Conservation (phyloP, 1,140 invertebrate genomes). For the Sesamia nonagrioides region DNA sequence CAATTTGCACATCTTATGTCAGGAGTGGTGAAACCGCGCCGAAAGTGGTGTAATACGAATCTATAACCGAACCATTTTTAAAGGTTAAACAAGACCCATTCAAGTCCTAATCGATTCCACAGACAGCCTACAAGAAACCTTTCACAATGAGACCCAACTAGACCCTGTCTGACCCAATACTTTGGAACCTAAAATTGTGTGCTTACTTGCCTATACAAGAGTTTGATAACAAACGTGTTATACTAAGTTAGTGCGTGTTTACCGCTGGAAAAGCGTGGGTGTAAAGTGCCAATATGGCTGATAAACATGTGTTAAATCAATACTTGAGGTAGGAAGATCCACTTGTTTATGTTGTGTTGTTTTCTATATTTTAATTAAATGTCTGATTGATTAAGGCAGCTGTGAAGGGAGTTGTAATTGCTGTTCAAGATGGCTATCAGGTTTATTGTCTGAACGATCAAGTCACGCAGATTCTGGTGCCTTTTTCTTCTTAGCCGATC, state of each 20-base stretch:
- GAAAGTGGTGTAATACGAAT: too few relatives aligned
- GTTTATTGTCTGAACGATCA: too few relatives aligned
- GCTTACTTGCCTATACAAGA: slow-evolving; percentile 4
- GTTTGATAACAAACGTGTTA: background rate
- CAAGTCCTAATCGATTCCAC: background rate
- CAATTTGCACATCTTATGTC: too few relatives aligned
- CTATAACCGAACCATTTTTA: too few relatives aligned
- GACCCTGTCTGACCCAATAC: slow-evolving; percentile 12
- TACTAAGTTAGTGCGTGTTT: background rate
- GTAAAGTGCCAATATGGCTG: slow-evolving; percentile 29
- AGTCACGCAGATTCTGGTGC: too few relatives aligned
- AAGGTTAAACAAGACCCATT: background rate
- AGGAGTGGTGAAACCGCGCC: too few relatives aligned
- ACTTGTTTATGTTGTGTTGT: too few relatives aligned
- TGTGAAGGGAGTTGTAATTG: too few relatives aligned
- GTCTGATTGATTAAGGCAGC: too few relatives aligned
- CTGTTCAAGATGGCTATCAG: too few relatives aligned
- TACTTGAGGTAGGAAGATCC: slow-evolving; percentile 1
- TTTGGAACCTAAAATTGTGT: slow-evolving; percentile 6
- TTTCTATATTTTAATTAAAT: too few relatives aligned
- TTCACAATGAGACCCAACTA: background rate
- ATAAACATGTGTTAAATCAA: slow-evolving; percentile 31
- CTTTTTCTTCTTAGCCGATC: too few relatives aligned
- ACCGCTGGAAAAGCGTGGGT: slow-evolving; percentile 12
- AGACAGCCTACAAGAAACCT: background rate